A percentile compares a stretch with the other conserved stretches of the same genome.
phyloP scores from a whole-genome alignment of 2,797 vertebrate species.

The Diglossa cyanea region DNA sequence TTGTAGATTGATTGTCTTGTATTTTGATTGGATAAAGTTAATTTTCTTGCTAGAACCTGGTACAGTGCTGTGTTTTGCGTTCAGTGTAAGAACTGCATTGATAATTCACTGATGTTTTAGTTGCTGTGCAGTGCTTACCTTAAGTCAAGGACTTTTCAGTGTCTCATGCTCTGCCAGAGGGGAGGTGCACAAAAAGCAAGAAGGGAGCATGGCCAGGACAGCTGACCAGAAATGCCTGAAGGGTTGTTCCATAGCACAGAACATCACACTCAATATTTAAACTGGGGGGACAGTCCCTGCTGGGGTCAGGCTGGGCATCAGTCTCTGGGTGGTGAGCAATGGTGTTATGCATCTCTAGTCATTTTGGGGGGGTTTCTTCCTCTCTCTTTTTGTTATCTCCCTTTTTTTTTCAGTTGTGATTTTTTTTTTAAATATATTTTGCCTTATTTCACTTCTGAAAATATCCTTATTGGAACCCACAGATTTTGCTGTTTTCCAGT shows the following conservation, averaged over 20 bases:
- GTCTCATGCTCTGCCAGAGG: neutral
- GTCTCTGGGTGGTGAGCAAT: neutral
- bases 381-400: neutral
- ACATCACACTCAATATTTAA: accelerated
- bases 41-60: neutral
- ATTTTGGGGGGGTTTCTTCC: neutral
- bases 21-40: neutral
- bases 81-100: neutral
- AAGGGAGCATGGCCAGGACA: neutral
- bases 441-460: neutral
- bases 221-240: neutral
- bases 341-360: neutral
- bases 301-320: neutral
- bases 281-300: neutral
- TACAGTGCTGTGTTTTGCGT: neutral
- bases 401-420: neutral
- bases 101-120: neutral
- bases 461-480: neutral
- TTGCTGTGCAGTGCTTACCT: neutral
- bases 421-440: neutral
- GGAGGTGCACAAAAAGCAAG: neutral
- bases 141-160: neutral
- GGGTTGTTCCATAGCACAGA: neutral
- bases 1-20: neutral
- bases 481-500: neutral